phyloP scores from a whole-genome alignment of 2,113 vertebrate species.

The Oryzias woworae region DNA sequence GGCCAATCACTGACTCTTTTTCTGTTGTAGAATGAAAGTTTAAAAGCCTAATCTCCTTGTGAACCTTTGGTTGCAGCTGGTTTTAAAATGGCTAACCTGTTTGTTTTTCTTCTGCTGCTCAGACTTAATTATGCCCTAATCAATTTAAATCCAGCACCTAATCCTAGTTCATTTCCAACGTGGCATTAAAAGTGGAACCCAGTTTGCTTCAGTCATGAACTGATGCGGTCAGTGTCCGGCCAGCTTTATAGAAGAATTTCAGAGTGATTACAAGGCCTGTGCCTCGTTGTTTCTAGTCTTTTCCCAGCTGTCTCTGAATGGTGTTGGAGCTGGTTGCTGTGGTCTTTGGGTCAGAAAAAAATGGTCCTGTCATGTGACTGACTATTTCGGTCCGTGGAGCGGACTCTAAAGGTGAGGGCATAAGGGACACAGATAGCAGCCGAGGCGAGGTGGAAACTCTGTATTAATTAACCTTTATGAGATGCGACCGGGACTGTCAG shows the following conservation, averaged over 20 bases:
- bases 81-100: conserved; percentile 13
- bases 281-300: conserved; percentile 52
- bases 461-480: conserved; percentile 83
- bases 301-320: conserved; percentile 30
- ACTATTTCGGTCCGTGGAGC: conserved; percentile 53
- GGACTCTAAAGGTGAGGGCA: conserved; percentile 67
- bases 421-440: conserved; percentile 65
- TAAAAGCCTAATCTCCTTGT: conserved; percentile 1
- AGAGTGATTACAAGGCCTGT: conserved; percentile 45
- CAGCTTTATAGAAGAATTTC: conserved; percentile 40
- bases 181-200: conserved; percentile 50
- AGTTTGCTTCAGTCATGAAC: conserved; percentile 46
- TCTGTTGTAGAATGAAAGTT: background rate
- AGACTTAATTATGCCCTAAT: conserved; percentile 37
- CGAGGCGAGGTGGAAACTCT: conserved; percentile 67
- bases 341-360: conserved; percentile 59
- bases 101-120: conserved; percentile 29
- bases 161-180: conserved; percentile 62
- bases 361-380: conserved; percentile 60
- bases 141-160: conserved; percentile 49
- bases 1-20: conserved; percentile 42
- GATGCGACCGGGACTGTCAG: conserved; percentile 66
- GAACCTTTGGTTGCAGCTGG: conserved; percentile 1
- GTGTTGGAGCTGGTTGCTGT: conserved; percentile 37
- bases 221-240: conserved; percentile 34